phyloP scores from a whole-genome alignment of 2,113 vertebrate species.

The Rhinoderma darwinii region DNA sequence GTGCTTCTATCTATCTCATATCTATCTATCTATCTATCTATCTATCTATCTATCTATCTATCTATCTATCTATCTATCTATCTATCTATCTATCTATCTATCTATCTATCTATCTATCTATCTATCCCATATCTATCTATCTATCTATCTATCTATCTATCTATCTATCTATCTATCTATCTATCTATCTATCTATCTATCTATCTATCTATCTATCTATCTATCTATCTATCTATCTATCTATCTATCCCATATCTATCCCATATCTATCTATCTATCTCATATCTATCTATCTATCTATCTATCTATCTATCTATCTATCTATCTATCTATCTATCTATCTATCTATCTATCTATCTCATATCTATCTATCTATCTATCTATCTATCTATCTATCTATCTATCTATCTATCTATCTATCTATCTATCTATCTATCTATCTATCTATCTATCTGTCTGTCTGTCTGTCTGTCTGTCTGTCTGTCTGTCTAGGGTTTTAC shows the following conservation, averaged over 20 bases:
- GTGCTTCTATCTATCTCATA: background rate
- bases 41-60: background rate
- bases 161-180: too few relatives aligned
- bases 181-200: background rate
- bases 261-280: too few relatives aligned
- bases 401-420: background rate
- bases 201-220: background rate
- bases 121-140: background rate
- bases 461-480: background rate
- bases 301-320: too few relatives aligned
- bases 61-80: background rate
- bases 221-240: background rate
- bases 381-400: background rate
- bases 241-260: background rate
- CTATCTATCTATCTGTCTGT: slow-evolving; percentile 8
- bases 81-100: background rate
- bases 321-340: too few relatives aligned
- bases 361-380: too few relatives aligned
- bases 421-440: background rate
- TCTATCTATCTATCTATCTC: too few relatives aligned
- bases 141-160: background rate
- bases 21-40: background rate
- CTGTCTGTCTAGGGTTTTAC: too few relatives aligned
- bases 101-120: background rate
- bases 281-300: too few relatives aligned